Evolutionary conservation across 2,797 vertebrate genomes (phyloP).

Genomic region (Cryptoblepharus egeriae): DNA sequence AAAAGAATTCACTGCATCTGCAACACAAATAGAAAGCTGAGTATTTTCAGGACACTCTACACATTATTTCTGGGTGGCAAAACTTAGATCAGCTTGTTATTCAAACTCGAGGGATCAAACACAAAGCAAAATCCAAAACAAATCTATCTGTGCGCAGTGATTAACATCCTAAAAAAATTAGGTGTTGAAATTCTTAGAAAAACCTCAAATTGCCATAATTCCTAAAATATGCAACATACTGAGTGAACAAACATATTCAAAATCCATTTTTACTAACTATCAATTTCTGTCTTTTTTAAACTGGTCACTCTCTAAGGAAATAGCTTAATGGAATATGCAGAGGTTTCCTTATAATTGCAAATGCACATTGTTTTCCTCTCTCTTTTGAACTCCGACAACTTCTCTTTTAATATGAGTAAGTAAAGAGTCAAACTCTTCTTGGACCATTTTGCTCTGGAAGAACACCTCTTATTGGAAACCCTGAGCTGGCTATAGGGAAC

Average conservation of each 20-base stretch:
- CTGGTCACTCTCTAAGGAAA: conserved; percentile 41
- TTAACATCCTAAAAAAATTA: conserved; percentile 32
- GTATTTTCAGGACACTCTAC: conserved; percentile 54
- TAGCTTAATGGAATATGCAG: conserved; percentile 39
- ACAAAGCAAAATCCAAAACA: conserved; percentile 9
- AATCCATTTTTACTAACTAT: conserved; percentile 23
- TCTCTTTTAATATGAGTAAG: conserved; percentile 34
- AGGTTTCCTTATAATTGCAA: conserved; percentile 35
- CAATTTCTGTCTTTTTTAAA: conserved; percentile 6
- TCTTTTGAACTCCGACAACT: conserved; percentile 59
- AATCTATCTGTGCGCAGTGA: conserved; percentile 47
- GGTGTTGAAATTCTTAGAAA: conserved; percentile 36
- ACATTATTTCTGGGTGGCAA: conserved; percentile 63
- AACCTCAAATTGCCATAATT: conserved; percentile 48
- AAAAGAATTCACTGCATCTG: conserved; percentile 61
- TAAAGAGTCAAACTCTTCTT: background rate
- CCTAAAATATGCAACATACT: conserved; percentile 47
- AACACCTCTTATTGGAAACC: conserved; percentile 40
- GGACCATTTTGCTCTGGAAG: conserved; percentile 41
- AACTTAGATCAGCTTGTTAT: conserved; percentile 42
- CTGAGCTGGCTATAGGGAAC: conserved; percentile 46
- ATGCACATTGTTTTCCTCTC: conserved; percentile 46
- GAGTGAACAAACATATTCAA: conserved; percentile 40
- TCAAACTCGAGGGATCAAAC: conserved; percentile 45
- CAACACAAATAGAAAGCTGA: conserved; percentile 45